phyloP scores from a whole-genome alignment of 1,140 invertebrate species.

The Hydropsyche tenuis region DNA sequence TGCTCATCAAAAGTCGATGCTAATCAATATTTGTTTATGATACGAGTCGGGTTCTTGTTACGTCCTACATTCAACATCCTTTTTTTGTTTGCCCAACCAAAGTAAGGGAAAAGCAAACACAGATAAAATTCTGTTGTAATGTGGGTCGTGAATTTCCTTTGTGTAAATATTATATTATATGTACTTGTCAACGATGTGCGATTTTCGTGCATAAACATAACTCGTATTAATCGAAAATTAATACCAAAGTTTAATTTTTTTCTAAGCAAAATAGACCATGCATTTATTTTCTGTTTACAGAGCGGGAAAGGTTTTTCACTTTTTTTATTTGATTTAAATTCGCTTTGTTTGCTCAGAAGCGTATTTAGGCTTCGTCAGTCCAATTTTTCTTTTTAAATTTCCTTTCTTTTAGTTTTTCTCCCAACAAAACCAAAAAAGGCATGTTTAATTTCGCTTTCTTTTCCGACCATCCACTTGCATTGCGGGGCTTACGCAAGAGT shows the following conservation, averaged over 20 bases:
- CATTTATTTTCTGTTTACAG: too few species aligned
- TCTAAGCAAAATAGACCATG: too few species aligned
- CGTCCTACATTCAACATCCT: neutral
- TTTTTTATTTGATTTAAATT: neutral
- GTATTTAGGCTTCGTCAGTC: neutral
- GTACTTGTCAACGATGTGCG: neutral
- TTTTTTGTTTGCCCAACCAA: neutral
- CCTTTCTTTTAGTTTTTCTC: neutral
- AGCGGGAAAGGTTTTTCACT: too few species aligned
- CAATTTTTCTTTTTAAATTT: neutral
- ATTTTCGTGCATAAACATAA: neutral
- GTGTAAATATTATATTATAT: constrained; percentile 18
- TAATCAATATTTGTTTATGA: neutral
- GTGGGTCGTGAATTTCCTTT: constrained; percentile 3
- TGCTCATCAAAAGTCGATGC: too few species aligned
- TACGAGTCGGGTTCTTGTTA: constrained; percentile 5
- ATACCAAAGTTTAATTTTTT: too few species aligned
- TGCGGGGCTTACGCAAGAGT: neutral
- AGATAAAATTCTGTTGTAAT: constrained; percentile 4
- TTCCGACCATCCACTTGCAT: constrained; percentile 4
- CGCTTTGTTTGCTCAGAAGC: neutral
- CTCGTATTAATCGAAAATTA: neutral
- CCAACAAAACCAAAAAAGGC: neutral
- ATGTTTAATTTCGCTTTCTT: neutral
- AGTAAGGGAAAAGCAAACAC: constrained; percentile 9